Percentiles rank a stretch among this genome's conserved stretches.
These are phyloP conservation scores for Apostichopus parvimensis DNA, from an alignment of 35 echinoderm and acorn worm genomes.

Conservation along the genomic window DNA sequence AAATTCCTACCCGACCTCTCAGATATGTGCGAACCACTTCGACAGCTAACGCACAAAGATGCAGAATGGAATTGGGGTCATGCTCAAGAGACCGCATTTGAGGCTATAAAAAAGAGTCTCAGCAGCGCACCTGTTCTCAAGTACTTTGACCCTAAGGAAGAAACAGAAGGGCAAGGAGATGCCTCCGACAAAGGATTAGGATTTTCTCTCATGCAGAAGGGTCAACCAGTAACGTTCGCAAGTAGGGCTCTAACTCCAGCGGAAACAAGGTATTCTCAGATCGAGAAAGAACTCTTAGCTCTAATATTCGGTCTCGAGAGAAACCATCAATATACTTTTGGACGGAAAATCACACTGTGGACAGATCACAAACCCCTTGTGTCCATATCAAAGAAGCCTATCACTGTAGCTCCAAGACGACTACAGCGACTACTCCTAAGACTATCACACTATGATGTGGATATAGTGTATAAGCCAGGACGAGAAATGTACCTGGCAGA, in stretches of 20 bases:
- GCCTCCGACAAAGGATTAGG: slow-evolving; percentile 50
- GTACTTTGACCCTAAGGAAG: slow-evolving; percentile 56
- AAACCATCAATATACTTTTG: slow-evolving; percentile 68
- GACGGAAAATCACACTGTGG: slow-evolving; percentile 57
- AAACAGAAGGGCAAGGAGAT: slow-evolving; percentile 62
- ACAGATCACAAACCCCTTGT: slow-evolving; percentile 74
- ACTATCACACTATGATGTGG: slow-evolving; percentile 62
- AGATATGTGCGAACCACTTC: slow-evolving; percentile 51
- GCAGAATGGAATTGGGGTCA: slow-evolving; percentile 48
- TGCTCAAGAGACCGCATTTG: slow-evolving; percentile 34
- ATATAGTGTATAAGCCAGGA: slow-evolving; percentile 65
- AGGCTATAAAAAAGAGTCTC: slow-evolving; percentile 40
- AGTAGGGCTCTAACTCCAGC: slow-evolving; percentile 60
- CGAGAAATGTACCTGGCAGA: slow-evolving; percentile 65
- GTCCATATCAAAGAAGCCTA: slow-evolving; percentile 53
- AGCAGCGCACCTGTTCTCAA: slow-evolving; percentile 48
- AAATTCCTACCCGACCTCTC: slow-evolving; percentile 60
- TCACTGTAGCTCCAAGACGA: slow-evolving; percentile 55
- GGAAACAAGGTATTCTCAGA: slow-evolving; percentile 69
- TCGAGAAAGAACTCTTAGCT: slow-evolving; percentile 72
- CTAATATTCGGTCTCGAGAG: slow-evolving; percentile 66
- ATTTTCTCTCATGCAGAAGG: slow-evolving; percentile 62
- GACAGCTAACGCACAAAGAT: slow-evolving; percentile 54
- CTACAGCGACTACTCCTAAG: slow-evolving; percentile 66
- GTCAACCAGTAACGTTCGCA: slow-evolving; percentile 64